Evolutionary conservation across 2,888 invertebrate species (phyloP), one percentile per base, ranked within the genome.

Genomic region (Pollenia griseotomentosa): DNA sequence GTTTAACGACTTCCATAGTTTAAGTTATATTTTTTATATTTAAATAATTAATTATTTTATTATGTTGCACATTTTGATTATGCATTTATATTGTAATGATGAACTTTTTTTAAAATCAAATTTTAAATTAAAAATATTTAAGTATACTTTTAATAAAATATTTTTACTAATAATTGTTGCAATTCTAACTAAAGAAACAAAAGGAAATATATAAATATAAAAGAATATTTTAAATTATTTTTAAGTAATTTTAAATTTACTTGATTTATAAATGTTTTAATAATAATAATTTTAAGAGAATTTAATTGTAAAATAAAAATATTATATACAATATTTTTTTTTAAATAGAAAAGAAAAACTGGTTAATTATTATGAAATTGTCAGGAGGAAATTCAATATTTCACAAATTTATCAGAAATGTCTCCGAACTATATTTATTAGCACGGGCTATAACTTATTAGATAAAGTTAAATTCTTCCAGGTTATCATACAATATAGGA

Each of bases 31-130:
- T 66, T 61, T 74, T 48, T 44, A 42, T 61, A 14, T 51, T 53
- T 33, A 70, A 61, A 44, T 57, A 71, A 53, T 75, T 53, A 33
- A 55, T 57, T 53, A 53, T n/a, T 70, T 68, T 44, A 82, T 77
- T 68, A 86, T 46, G 33, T 42, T 66, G 84, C 84, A 87, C 87
- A 84, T 84, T 87, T 87, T 87, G 87, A 82, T 82, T 78, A 57
- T 87, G 87, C 86, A 86, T 86, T 86, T 86, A 86, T 78, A 78
- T 68, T 55, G 16, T 75, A 73, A 73, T 61, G 65, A 74, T 53
- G 12, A 53, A 66, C 46, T 78, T 77, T 80, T n/a, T 77, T 11
- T 33, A 33, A 78, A 78, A 73, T 66, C 7, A 65, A 73, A 82
- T 85, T 85, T 78, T 66, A 57, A 70, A 80, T 46, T 11, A 51